A percentile compares a stretch with the other conserved stretches of the same genome.
phyloP scores from a whole-genome alignment of 2,113 vertebrate genomes.

The Probosciger aterrimus region DNA sequence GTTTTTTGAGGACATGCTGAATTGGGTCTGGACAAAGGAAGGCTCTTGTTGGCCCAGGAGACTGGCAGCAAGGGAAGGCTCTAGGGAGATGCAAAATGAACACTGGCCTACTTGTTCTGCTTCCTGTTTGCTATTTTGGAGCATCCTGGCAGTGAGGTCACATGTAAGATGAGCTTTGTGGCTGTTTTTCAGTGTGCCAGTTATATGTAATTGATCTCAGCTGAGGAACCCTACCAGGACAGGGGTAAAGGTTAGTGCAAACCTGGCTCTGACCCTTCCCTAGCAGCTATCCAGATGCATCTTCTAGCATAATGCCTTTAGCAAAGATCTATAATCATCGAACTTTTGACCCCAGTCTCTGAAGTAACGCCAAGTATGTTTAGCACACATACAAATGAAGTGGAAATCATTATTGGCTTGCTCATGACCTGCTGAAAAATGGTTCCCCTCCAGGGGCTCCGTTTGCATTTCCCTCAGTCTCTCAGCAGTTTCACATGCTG shows the following conservation, averaged over 20 bases:
- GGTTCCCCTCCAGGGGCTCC: not conserved
- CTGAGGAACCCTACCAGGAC: not conserved
- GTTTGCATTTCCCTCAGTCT: not conserved
- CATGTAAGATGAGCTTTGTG: not conserved
- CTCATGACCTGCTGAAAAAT: slow-evolving; percentile 54
- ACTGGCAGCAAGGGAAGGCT: not conserved
- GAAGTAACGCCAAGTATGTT: slow-evolving; percentile 51
- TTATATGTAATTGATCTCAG: not conserved
- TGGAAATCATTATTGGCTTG: slow-evolving; percentile 58
- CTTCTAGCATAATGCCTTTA: slow-evolving; percentile 22
- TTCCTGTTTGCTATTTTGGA: not conserved
- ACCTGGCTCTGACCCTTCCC: not conserved
- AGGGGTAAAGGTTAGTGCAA: not conserved
- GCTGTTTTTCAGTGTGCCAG: not conserved
- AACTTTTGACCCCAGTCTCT: slow-evolving; percentile 55
- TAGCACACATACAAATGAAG: slow-evolving; percentile 51
- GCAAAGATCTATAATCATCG: slow-evolving; percentile 28
- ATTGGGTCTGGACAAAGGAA: not conserved
- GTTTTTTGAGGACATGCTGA: not conserved
- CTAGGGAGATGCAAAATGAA: not conserved
- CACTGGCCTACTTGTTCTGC: not conserved
- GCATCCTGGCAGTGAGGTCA: not conserved
- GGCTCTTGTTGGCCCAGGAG: not conserved
- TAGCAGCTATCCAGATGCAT: not conserved
- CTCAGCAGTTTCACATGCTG: not conserved